Conservation (phyloP, 2,888 invertebrate species). For the Lycocerus yunnanus region DNA sequence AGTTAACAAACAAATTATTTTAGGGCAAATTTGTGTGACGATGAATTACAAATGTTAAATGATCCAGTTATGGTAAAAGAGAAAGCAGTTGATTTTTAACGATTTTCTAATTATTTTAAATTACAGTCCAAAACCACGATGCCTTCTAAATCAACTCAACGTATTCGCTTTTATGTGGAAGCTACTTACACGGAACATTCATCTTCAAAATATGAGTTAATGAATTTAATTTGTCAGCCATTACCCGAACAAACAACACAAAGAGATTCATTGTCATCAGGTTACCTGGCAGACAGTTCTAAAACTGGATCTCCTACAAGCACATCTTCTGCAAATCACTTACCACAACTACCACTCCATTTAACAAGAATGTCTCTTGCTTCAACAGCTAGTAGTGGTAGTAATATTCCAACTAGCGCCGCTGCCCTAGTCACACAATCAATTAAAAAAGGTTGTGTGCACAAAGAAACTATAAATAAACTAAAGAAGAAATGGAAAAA, state of each 20-base stretch:
- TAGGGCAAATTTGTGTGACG: background rate
- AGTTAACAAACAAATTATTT: background rate
- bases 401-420: constrained; percentile 27
- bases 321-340: constrained; percentile 4
- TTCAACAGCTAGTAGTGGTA: constrained; percentile 21
- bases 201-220: background rate
- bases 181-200: background rate
- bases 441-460: constrained; percentile 2
- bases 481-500: constrained; percentile 30
- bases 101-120: background rate
- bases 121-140: background rate
- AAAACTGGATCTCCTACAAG: constrained; percentile 25
- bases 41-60: background rate
- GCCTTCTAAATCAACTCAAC: background rate
- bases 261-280: constrained; percentile 9
- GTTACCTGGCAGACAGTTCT: constrained; percentile 28
- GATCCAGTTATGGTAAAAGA: background rate
- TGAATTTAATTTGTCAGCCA: background rate
- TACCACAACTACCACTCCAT: constrained; percentile 11
- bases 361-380: constrained; percentile 17
- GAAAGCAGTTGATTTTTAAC: background rate
- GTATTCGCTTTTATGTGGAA: background rate
- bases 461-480: constrained; percentile 19
- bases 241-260: background rate
- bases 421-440: constrained; percentile 10